phyloP scores from a whole-genome alignment of 2,888 invertebrate genomes.

The Myopa tessellatipennis region DNA sequence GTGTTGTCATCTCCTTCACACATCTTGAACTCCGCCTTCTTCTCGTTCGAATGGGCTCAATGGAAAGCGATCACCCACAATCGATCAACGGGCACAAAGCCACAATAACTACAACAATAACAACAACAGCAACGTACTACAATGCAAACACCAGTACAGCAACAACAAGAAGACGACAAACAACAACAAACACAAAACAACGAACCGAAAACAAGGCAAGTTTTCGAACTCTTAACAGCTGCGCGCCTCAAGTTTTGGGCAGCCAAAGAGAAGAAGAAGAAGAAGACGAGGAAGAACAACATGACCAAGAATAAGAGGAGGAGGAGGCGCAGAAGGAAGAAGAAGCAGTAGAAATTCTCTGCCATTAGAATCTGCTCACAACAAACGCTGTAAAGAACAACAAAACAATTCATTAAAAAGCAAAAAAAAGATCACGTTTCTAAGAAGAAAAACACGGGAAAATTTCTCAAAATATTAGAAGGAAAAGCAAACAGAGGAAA shows the following conservation, averaged over 20 bases:
- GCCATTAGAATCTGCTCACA: slow-evolving; percentile 60
- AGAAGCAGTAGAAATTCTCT: slow-evolving; percentile 36
- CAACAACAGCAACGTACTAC: slow-evolving; percentile 20
- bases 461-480: slow-evolving; percentile 13
- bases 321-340: too few relatives aligned
- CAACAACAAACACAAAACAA: neutral
- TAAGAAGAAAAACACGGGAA: slow-evolving; percentile 22
- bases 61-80: slow-evolving; percentile 51
- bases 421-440: slow-evolving; percentile 65
- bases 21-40: too few relatives aligned
- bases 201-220: neutral
- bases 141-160: slow-evolving; percentile 34
- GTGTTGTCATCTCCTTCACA: too few relatives aligned
- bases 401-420: slow-evolving; percentile 53
- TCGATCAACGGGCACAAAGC: slow-evolving; percentile 53
- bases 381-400: slow-evolving; percentile 14
- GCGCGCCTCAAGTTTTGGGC: slow-evolving; percentile 21
- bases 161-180: slow-evolving; percentile 16
- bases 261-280: slow-evolving; percentile 33
- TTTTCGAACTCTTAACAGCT: slow-evolving; percentile 29
- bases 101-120: slow-evolving; percentile 42
- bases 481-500: neutral
- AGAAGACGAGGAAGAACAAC: neutral
- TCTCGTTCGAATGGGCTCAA: slow-evolving; percentile 39
- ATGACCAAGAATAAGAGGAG: too few relatives aligned